Percentiles rank a stretch among this genome's conserved stretches.
Evolutionary conservation across 2,888 invertebrate genomes (phyloP).

Genomic region (Catocala nupta): DNA sequence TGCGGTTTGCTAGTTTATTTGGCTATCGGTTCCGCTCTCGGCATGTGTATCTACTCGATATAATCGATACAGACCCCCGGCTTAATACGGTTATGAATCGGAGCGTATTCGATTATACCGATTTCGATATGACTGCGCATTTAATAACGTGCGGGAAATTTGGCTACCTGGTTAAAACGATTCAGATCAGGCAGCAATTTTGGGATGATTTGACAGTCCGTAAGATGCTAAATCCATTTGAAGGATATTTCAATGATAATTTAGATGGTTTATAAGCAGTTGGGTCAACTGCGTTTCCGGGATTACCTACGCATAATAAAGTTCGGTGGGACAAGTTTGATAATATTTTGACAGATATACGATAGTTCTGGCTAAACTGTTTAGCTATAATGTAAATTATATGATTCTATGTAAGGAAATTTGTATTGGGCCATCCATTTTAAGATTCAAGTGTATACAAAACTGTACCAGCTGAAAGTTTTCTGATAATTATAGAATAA

Average conservation of each 20-base stretch:
- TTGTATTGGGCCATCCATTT: too few relatives aligned
- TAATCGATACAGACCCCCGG: constrained; percentile 73
- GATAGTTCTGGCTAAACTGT: too few relatives aligned
- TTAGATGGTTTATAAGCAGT: not conserved
- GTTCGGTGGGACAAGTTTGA: too few relatives aligned
- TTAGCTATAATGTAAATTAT: too few relatives aligned
- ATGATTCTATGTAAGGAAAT: too few relatives aligned
- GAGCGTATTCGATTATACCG: constrained; percentile 69
- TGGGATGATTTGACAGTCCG: constrained; percentile 8
- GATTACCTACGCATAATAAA: too few relatives aligned
- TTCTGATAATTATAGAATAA: too few relatives aligned
- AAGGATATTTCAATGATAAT: not conserved
- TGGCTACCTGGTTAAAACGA: constrained; percentile 33
- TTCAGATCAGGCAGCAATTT: constrained; percentile 18
- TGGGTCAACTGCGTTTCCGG: not conserved
- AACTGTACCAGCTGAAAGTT: too few relatives aligned
- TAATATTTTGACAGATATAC: too few relatives aligned
- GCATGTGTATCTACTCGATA: constrained; percentile 81
- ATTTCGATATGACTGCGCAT: constrained; percentile 59
- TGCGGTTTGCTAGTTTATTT: constrained; percentile 85
- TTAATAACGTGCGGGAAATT: constrained; percentile 48
- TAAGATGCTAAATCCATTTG: not conserved
- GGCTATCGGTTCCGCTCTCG: constrained; percentile 82
- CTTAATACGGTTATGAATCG: constrained; percentile 75
- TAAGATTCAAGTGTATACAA: too few relatives aligned